Percentiles rank a stretch among this genome's conserved stretches.
Conservation (phyloP, 2,888 invertebrate species). For the Chaetogeoica ovagalla region DNA sequence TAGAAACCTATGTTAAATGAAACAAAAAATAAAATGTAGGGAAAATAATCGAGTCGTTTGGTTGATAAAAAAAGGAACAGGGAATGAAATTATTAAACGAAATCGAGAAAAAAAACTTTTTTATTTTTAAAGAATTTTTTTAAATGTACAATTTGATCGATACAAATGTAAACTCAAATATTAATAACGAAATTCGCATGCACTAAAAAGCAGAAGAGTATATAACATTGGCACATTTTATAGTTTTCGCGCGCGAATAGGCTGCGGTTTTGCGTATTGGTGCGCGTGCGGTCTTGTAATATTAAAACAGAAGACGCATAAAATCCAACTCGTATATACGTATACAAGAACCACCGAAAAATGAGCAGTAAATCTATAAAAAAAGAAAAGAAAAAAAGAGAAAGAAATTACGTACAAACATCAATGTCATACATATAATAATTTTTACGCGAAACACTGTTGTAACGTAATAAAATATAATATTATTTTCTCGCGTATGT, state of each 20-base stretch:
- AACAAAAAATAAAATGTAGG: not conserved
- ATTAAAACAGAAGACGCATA: conserved; percentile 21
- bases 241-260: conserved; percentile 44
- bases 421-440: conserved; percentile 33
- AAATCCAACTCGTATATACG: not conserved
- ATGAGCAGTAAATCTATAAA: conserved; percentile 33
- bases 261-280: conserved; percentile 24
- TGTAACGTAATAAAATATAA: conserved; percentile 34
- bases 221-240: conserved; percentile 43
- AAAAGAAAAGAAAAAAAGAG: not conserved
- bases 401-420: not conserved
- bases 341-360: conserved; percentile 13
- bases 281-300: conserved; percentile 19
- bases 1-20: conserved; percentile 32
- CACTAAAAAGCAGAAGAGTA: not conserved
- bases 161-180: not conserved
- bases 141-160: conserved; percentile 21
- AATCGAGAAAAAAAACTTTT: conserved; percentile 7
- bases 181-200: not conserved
- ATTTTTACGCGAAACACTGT: conserved; percentile 37
- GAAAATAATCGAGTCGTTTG: conserved; percentile 39
- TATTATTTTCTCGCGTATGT: not conserved
- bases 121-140: not conserved
- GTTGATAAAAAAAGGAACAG: conserved; percentile 21
- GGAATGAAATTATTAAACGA: conserved; percentile 30